phyloP scores from a whole-genome alignment of 2,888 invertebrate genomes.

The Hypomecis punctinalis region DNA sequence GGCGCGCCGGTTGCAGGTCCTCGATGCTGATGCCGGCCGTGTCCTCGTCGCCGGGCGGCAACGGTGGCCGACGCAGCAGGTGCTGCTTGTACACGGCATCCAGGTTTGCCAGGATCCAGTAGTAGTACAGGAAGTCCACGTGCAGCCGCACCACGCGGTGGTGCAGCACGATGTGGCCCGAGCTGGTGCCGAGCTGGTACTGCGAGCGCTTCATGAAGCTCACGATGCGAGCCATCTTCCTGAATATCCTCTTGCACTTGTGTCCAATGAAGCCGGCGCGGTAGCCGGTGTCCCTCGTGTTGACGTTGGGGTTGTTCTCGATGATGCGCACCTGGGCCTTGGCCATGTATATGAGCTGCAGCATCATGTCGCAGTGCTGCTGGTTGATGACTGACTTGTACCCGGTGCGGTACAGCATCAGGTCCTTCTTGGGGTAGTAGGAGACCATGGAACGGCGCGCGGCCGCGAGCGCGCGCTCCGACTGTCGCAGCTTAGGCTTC shows the following conservation, averaged over 20 bases:
- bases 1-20: not conserved
- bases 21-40: slow-evolving; percentile 2
- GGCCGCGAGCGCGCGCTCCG: not conserved
- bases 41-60: not conserved
- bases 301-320: not conserved
- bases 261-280: not conserved
- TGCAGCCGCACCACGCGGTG: not conserved
- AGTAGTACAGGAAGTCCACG: not conserved
- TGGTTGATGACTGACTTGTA: not conserved
- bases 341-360: slow-evolving; percentile 10
- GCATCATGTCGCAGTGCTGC: not conserved
- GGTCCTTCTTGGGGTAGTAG: not conserved
- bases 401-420: not conserved
- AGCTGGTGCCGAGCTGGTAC: not conserved
- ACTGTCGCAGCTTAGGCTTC: not conserved
- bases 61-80: not conserved
- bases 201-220: not conserved
- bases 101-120: not conserved
- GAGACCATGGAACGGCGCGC: not conserved
- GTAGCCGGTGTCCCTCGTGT: not conserved
- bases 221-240: not conserved
- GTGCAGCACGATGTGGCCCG: slow-evolving; percentile 3
- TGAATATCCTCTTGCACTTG: not conserved
- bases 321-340: not conserved
- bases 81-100: not conserved